Conservation (phyloP, 2,797 vertebrate species). For the Champsocephalus gunnari region DNA sequence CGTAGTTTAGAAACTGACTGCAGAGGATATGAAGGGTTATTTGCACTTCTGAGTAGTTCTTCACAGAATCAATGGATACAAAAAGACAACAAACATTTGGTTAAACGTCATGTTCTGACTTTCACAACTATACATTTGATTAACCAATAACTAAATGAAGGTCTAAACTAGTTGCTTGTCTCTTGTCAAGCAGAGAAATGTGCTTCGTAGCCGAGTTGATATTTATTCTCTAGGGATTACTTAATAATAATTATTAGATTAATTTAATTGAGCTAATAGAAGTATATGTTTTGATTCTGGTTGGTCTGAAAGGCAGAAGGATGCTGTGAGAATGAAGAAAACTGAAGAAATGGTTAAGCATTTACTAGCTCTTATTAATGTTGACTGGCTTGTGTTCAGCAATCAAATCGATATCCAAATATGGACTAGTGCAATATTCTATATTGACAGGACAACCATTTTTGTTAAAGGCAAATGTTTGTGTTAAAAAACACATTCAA, state of each 20-base stretch:
- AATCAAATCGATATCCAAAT: no score
- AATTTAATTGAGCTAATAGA: neutral
- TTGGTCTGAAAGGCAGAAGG: neutral
- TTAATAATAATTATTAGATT: neutral
- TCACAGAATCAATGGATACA: slow-evolving; percentile 2
- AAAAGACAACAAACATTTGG: slow-evolving; percentile 5
- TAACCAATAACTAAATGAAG: neutral
- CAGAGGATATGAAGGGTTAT: slow-evolving; percentile 1
- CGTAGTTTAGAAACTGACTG: neutral
- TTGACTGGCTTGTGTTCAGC: neutral
- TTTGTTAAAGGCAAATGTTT: no score
- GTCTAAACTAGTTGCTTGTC: neutral
- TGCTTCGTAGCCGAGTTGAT: neutral
- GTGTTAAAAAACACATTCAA: no score
- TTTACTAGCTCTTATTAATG: neutral
- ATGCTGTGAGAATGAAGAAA: neutral
- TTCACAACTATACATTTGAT: neutral
- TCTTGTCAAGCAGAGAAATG: neutral
- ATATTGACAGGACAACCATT: no score
- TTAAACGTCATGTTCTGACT: slow-evolving; percentile 10
- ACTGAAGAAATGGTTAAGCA: neutral
- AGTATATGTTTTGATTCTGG: neutral
- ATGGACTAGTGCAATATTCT: no score
- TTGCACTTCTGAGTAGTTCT: slow-evolving; percentile 2
- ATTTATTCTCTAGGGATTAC: neutral